phyloP scores from a whole-genome alignment of 2,888 invertebrate genomes.

The Lepas anatifera region DNA sequence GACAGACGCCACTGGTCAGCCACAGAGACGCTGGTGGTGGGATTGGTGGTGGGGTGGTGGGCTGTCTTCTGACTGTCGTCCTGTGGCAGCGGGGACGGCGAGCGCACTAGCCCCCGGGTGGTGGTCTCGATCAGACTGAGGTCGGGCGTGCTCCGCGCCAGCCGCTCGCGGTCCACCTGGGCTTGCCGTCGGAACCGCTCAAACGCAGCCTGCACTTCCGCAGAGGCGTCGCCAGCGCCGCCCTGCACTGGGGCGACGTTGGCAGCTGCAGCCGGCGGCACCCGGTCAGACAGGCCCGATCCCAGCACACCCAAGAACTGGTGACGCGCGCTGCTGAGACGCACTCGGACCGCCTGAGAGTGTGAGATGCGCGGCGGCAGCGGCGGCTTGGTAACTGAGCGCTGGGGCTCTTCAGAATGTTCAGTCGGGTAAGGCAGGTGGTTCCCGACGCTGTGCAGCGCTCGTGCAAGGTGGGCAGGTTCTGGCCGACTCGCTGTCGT shows the following conservation, averaged over 20 bases:
- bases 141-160: conserved; percentile 33
- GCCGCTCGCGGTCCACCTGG: conserved; percentile 24
- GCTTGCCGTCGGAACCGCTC: conserved; percentile 23
- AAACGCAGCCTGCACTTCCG: conserved; percentile 20
- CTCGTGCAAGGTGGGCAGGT: too few relatives aligned
- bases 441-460: conserved; percentile 22
- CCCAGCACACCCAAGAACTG: conserved; percentile 22
- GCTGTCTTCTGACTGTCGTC: too few relatives aligned
- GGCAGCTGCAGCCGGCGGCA: conserved; percentile 1
- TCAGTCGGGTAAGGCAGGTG: conserved; percentile 16
- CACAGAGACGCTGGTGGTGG: too few relatives aligned
- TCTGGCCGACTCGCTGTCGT: too few relatives aligned
- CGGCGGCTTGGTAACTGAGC: conserved; percentile 21
- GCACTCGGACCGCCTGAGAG: conserved; percentile 23
- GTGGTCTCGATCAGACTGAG: conserved; percentile 26
- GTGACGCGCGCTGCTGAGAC: conserved; percentile 22
- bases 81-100: background rate
- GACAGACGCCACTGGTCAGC: too few relatives aligned
- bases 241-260: background rate
- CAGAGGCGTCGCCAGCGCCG: conserved; percentile 19
- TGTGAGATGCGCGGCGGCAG: conserved; percentile 20
- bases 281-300: conserved; percentile 13
- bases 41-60: too few relatives aligned
- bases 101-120: conserved; percentile 18
- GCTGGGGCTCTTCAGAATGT: conserved; percentile 10